phyloP scores from a whole-genome alignment of 2,113 vertebrate genomes.

The Phylloscopus whistleri region DNA sequence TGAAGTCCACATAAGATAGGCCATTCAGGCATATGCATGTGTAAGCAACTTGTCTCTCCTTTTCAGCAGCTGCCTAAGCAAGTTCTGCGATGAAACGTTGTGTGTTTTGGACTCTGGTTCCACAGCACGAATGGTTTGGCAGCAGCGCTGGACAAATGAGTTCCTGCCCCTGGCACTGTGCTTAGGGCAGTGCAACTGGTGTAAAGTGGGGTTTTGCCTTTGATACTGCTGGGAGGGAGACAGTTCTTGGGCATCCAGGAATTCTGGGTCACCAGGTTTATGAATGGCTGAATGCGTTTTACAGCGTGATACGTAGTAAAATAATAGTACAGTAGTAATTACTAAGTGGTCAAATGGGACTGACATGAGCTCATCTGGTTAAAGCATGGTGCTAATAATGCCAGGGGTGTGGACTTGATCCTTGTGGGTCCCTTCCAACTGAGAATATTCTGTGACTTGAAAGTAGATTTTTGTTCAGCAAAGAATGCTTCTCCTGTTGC shows the following conservation, averaged over 20 bases:
- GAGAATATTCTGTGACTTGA: background rate
- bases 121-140: background rate
- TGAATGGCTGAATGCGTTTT: background rate
- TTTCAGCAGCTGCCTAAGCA: slow-evolving; percentile 60
- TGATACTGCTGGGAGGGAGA: background rate
- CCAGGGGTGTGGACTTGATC: background rate
- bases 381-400: background rate
- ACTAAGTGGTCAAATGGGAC: background rate
- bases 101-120: slow-evolving; percentile 18
- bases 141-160: background rate
- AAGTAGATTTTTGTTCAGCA: background rate
- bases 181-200: background rate
- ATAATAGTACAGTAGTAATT: background rate
- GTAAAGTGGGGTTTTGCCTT: background rate
- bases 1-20: background rate
- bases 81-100: background rate
- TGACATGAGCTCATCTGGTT: background rate
- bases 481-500: background rate
- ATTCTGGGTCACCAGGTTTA: background rate
- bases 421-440: background rate
- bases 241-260: background rate
- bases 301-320: background rate
- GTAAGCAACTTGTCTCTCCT: slow-evolving; percentile 21
- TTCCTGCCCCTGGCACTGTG: background rate
- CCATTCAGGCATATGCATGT: background rate